Evolutionary conservation across 2,113 vertebrate genomes (phyloP).

Genomic region (Rhinichthys klamathensis): DNA sequence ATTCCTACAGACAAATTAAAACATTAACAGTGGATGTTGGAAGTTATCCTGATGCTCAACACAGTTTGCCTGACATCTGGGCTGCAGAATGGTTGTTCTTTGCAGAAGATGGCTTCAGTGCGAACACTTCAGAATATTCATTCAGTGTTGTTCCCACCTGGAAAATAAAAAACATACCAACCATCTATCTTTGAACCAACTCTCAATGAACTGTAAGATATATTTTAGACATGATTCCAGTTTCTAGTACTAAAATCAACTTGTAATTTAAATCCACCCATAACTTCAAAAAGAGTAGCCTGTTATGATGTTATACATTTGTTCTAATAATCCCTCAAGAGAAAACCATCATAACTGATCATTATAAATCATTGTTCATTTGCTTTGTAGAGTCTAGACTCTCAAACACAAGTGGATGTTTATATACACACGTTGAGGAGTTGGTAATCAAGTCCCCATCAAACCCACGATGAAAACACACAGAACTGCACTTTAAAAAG

Average conservation of each 20-base stretch:
- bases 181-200: not conserved
- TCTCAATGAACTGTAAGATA: not conserved
- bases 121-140: not conserved
- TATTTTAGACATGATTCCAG: not conserved
- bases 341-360: not conserved
- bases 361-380: conserved; percentile 13
- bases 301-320: not conserved
- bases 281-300: not conserved
- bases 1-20: not conserved
- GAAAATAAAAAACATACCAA: conserved; percentile 14
- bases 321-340: not conserved
- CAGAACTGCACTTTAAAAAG: not conserved
- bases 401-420: conserved; percentile 31
- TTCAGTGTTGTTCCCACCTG: not conserved
- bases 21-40: not conserved
- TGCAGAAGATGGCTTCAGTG: not conserved
- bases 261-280: not conserved
- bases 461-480: conserved; percentile 20
- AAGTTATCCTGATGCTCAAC: not conserved
- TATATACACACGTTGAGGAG: conserved; percentile 30
- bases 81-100: not conserved
- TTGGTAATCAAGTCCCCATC: conserved; percentile 16
- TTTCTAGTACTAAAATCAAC: not conserved
- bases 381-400: conserved; percentile 26
- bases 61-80: not conserved